phyloP scores from a whole-genome alignment of 2,888 invertebrate species.

The Buathra laborator region DNA sequence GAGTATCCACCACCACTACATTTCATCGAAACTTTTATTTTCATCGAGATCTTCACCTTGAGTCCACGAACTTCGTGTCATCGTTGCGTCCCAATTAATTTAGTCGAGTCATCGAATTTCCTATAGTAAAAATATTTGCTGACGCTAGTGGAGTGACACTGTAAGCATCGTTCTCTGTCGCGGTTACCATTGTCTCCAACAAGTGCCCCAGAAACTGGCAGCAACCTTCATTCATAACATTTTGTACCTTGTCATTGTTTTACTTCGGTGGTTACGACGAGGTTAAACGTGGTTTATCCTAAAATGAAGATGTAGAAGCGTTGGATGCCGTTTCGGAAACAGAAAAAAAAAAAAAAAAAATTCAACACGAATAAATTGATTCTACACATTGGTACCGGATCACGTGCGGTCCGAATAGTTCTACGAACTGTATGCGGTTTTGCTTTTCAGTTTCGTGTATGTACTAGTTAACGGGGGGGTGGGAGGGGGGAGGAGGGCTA shows the following conservation, averaged over 20 bases:
- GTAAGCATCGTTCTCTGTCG: not conserved
- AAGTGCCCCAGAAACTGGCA: not conserved
- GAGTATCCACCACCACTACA: not conserved
- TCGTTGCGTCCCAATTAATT: not conserved
- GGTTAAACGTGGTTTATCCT: not conserved
- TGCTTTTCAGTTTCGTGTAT: slow-evolving; percentile 6
- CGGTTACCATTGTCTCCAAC: not conserved
- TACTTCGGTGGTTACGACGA: not conserved
- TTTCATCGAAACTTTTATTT: not conserved
- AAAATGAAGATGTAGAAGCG: not conserved
- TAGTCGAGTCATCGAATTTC: slow-evolving; percentile 1
- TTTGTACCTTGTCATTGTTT: not conserved
- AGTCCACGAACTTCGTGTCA: not conserved
- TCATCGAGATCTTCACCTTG: not conserved
- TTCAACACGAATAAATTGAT: not conserved
- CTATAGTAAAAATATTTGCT: slow-evolving; percentile 9
- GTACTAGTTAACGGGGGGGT: not conserved
- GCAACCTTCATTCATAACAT: not conserved
- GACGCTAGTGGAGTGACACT: not conserved
- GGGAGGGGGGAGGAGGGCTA: not conserved
- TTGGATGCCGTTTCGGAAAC: not conserved
- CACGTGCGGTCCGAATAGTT: slow-evolving; percentile 20
- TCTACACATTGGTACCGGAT: not conserved
- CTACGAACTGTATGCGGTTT: slow-evolving; percentile 6
- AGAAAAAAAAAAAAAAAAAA: slow-evolving; percentile 7